Percentiles rank a stretch among this genome's conserved stretches.
Evolutionary conservation across 2,113 vertebrate species (phyloP).

Genomic region (Xiphias gladius): DNA sequence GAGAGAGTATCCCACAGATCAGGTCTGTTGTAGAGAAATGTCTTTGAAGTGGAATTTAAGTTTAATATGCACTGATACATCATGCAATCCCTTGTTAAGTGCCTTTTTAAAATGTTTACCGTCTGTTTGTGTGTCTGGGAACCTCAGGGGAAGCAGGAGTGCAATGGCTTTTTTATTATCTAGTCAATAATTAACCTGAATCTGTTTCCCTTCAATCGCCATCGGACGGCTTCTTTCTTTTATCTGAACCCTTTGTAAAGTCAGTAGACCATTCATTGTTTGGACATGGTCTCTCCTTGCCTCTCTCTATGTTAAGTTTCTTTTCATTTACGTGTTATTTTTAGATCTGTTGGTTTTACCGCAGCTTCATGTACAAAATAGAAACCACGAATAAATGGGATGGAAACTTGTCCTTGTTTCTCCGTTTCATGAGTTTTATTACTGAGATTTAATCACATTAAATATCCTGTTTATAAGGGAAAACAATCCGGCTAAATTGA

Average conservation of each 20-base stretch:
- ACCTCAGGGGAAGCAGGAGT: constrained; percentile 76
- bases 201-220: constrained; percentile 51
- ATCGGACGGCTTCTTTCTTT: constrained; percentile 57
- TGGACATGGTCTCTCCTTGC: constrained; percentile 17
- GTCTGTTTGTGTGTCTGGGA: constrained; percentile 64
- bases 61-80: constrained; percentile 75
- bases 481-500: neutral
- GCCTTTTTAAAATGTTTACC: constrained; percentile 78
- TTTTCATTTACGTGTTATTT: constrained; percentile 45
- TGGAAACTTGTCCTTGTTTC: constrained; percentile 42
- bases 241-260: constrained; percentile 55
- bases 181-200: constrained; percentile 62
- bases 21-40: constrained; percentile 43
- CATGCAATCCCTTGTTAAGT: constrained; percentile 79
- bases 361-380: constrained; percentile 73
- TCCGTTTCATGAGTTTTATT: constrained; percentile 2
- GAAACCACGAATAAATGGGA: constrained; percentile 72
- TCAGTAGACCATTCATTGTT: constrained; percentile 24
- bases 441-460: neutral
- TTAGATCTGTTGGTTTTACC: constrained; percentile 64
- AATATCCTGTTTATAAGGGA: neutral
- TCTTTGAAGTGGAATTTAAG: constrained; percentile 54
- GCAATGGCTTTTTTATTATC: constrained; percentile 57
- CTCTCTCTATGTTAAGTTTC: constrained; percentile 1
- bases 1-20: constrained; percentile 28